Evolutionary conservation across 2,888 invertebrate species (phyloP).

Genomic region (Antitype chi): DNA sequence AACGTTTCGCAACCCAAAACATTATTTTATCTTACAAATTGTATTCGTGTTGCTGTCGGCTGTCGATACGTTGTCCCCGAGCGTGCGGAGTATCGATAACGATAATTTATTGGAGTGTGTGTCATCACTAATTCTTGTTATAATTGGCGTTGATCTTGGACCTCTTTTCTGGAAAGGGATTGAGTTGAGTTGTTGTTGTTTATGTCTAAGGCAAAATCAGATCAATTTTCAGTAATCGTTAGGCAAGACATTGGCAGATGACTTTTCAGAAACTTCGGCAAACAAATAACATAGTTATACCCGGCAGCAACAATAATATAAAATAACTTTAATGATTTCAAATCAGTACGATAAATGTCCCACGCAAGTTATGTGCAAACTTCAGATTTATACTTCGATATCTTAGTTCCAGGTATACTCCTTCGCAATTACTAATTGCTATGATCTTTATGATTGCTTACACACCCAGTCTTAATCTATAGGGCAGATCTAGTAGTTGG

Average conservation of each 20-base stretch:
- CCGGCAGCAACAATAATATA: neutral
- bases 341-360: neutral
- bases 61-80: conserved; percentile 75
- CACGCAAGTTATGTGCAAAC: conserved; percentile 10
- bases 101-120: conserved; percentile 68
- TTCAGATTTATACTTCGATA: neutral
- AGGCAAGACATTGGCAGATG: neutral
- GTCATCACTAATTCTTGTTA: conserved; percentile 74
- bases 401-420: neutral
- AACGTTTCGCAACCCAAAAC: conserved; percentile 89
- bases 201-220: neutral
- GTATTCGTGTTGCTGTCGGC: conserved; percentile 84
- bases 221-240: neutral
- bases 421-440: conserved; percentile 31
- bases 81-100: conserved; percentile 70
- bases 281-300: neutral
- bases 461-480: conserved; percentile 15
- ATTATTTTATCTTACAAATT: conserved; percentile 90
- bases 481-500: conserved; percentile 1
- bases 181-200: neutral
- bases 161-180: conserved; percentile 5
- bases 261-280: neutral
- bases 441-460: conserved; percentile 33
- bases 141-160: conserved; percentile 61
- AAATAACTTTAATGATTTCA: too few species aligned